These are phyloP conservation scores for Tenthredo distinguenda DNA, from an alignment of 2,888 invertebrate genomes.

Conservation along the genomic window DNA sequence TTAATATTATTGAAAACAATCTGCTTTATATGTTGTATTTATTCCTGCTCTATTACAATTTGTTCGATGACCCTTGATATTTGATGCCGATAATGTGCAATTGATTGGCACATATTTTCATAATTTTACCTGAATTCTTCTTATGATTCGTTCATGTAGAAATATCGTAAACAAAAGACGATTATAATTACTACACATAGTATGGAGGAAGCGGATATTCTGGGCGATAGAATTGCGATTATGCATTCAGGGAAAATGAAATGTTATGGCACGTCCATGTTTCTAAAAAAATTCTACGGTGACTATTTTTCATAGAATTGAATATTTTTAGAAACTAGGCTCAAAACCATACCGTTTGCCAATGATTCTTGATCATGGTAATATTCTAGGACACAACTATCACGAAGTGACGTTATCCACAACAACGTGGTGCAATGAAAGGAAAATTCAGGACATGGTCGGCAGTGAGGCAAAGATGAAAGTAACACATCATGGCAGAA, in stretches of 20 bases:
- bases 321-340: neutral
- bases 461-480: conserved; percentile 75
- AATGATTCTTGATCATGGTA: neutral
- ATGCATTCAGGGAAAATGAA: conserved; percentile 86
- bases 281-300: conserved; percentile 82
- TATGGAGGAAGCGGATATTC: conserved; percentile 94
- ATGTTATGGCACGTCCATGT: conserved; percentile 88
- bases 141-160: conserved; percentile 64
- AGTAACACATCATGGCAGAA: conserved; percentile 78
- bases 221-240: conserved; percentile 92
- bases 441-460: conserved; percentile 76
- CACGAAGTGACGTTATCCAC: conserved; percentile 73
- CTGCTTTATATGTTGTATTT: conserved; percentile 23
- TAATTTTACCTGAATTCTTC: neutral
- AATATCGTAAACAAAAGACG: conserved; percentile 83
- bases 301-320: neutral
- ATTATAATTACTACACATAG: conserved; percentile 92
- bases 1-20: conserved; percentile 64
- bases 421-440: conserved; percentile 68
- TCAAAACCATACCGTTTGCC: neutral
- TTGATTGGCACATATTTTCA: neutral
- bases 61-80: neutral
- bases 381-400: conserved; percentile 69
- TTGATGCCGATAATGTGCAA: neutral
- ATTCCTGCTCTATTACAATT: neutral